These are phyloP conservation scores for Conger conger DNA, from an alignment of 2,113 vertebrate species.

Conservation along the genomic window DNA sequence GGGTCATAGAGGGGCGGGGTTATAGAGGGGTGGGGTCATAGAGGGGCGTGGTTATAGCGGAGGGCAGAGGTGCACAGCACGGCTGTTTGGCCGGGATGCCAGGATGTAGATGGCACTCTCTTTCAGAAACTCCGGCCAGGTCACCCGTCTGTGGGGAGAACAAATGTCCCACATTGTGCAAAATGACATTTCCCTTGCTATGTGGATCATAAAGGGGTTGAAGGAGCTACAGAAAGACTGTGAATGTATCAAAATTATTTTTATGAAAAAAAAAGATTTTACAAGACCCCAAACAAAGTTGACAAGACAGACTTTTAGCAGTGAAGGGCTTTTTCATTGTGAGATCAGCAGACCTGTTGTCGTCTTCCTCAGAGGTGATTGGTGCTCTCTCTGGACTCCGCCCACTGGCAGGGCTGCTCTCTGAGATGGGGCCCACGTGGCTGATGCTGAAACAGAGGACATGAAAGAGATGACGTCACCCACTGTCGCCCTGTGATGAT, in stretches of 20 bases:
- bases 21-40: neutral
- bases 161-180: too few species aligned
- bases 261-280: too few species aligned
- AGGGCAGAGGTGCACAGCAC: conserved; percentile 85
- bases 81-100: conserved; percentile 88
- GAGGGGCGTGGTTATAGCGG: conserved; percentile 64
- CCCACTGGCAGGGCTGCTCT: conserved; percentile 81
- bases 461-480: conserved; percentile 1
- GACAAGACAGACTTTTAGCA: too few species aligned
- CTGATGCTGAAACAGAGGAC: conserved; percentile 76
- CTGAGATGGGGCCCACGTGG: conserved; percentile 88
- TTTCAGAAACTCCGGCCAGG: conserved; percentile 82
- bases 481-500: neutral
- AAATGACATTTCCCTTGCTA: too few species aligned
- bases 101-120: conserved; percentile 86
- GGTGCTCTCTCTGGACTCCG: conserved; percentile 73
- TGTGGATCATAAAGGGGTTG: too few species aligned
- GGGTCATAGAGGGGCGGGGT: too few species aligned
- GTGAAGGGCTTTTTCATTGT: neutral
- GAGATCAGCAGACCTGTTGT: conserved; percentile 70
- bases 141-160: conserved; percentile 66
- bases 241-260: too few species aligned
- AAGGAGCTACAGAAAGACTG: too few species aligned
- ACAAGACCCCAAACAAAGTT: too few species aligned
- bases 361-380: conserved; percentile 61